These are phyloP conservation scores for Cephus pygmeus DNA, from an alignment of 2,888 invertebrate genomes.

Conservation along the genomic window DNA sequence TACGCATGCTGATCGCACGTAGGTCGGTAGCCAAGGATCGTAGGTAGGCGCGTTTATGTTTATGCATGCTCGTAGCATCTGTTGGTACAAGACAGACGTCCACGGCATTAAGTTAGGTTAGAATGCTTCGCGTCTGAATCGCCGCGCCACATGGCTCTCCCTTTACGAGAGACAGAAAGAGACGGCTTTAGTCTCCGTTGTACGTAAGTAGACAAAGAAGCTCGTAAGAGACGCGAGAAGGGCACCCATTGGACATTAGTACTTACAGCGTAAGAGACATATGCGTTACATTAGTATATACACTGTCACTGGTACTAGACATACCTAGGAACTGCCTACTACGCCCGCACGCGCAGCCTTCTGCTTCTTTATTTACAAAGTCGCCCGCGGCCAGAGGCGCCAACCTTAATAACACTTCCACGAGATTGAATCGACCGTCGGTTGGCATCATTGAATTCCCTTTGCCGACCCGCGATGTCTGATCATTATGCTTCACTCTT, in stretches of 20 bases:
- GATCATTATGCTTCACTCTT: constrained; percentile 5
- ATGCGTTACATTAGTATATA: not conserved
- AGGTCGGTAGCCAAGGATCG: not conserved
- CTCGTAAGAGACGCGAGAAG: not conserved
- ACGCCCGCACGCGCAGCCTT: not conserved
- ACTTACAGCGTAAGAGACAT: not conserved
- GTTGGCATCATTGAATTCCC: constrained; percentile 1
- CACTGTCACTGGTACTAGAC: not conserved
- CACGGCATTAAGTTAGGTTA: constrained; percentile 25
- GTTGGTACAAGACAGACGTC: constrained; percentile 56
- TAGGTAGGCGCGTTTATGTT: not conserved
- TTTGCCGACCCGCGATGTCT: not conserved
- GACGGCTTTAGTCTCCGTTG: not conserved
- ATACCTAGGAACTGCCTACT: not conserved
- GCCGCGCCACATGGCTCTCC: not conserved
- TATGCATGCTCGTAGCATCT: constrained; percentile 50
- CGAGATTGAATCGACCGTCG: constrained; percentile 9
- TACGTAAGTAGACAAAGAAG: not conserved
- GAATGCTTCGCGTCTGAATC: not conserved
- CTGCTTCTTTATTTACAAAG: not conserved
- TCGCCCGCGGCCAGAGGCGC: constrained; percentile 2
- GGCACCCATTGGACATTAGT: not conserved
- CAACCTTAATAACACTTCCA: not conserved
- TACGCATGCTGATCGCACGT: not conserved
- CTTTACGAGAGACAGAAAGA: not conserved